Percentiles rank a stretch among this genome's conserved stretches.
Conservation (phyloP, 2,797 vertebrate genomes). For the Enteromius anoplus region DNA sequence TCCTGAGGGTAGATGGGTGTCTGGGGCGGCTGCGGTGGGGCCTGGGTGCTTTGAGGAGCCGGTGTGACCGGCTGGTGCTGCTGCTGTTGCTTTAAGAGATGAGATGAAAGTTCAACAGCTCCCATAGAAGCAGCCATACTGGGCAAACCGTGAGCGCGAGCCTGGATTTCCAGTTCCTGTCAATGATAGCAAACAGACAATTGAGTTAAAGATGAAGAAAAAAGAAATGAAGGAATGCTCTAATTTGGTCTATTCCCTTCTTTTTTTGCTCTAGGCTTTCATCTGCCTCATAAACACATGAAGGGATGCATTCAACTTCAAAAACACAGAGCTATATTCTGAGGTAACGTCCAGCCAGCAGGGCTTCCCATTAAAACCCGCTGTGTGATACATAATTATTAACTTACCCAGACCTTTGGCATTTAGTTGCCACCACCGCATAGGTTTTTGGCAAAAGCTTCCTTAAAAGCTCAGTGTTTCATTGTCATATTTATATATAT, state of each 20-base stretch:
- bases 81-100: conserved; percentile 84
- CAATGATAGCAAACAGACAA: conserved; percentile 51
- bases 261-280: background rate
- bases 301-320: conserved; percentile 6
- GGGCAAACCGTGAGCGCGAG: conserved; percentile 90
- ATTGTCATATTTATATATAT: too few relatives aligned
- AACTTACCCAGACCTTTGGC: background rate
- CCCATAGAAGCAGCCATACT: conserved; percentile 79
- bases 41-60: conserved; percentile 62
- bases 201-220: conserved; percentile 13
- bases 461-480: background rate
- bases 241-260: conserved; percentile 5
- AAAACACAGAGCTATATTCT: background rate
- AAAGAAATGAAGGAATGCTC: background rate
- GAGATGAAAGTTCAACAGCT: conserved; percentile 80
- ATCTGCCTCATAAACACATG: conserved; percentile 20
- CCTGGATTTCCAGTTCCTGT: conserved; percentile 98
- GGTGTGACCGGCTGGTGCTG: conserved; percentile 68
- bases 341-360: background rate
- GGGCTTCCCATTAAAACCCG: background rate
- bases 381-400: background rate
- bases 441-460: background rate
- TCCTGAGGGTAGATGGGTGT: conserved; percentile 79
- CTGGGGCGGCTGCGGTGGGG: conserved; percentile 71
- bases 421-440: background rate